These are phyloP conservation scores for Campoletis raptor DNA, from an alignment of 2,888 invertebrate genomes.

Conservation along the genomic window DNA sequence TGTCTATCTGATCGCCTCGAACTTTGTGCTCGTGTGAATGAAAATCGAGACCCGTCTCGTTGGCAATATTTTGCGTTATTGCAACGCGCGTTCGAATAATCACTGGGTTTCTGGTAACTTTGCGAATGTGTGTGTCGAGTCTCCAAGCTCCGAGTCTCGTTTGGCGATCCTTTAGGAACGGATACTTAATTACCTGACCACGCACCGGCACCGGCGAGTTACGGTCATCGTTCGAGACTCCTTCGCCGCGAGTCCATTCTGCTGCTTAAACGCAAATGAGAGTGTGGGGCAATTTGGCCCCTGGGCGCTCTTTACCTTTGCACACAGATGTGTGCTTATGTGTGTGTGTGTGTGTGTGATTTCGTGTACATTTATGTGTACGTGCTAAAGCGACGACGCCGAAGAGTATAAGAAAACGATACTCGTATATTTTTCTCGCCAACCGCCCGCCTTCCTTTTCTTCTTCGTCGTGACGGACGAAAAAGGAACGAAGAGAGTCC, in stretches of 20 bases:
- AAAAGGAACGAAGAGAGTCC: slow-evolving; percentile 26
- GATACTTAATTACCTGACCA: slow-evolving; percentile 64
- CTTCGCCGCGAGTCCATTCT: not conserved
- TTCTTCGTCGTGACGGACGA: slow-evolving; percentile 43
- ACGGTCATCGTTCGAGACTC: slow-evolving; percentile 61
- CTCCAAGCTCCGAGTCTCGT: slow-evolving; percentile 26
- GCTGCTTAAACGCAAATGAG: slow-evolving; percentile 18
- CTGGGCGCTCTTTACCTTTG: slow-evolving; percentile 30
- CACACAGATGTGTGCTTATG: not conserved
- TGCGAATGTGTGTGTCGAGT: not conserved
- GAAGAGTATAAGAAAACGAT: slow-evolving; percentile 28
- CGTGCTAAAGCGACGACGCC: slow-evolving; percentile 31
- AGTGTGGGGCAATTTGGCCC: slow-evolving; percentile 24
- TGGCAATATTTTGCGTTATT: slow-evolving; percentile 23
- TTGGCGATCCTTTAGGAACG: slow-evolving; percentile 35
- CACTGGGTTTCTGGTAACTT: not conserved
- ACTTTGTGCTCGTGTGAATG: not conserved
- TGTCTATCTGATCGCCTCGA: not conserved
- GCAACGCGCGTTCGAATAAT: slow-evolving; percentile 19
- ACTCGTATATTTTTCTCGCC: slow-evolving; percentile 45
- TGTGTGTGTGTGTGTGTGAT: no score
- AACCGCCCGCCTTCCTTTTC: slow-evolving; percentile 38
- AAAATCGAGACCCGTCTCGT: slow-evolving; percentile 18
- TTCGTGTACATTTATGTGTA: not conserved
- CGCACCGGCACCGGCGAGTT: slow-evolving; percentile 38